phyloP scores from a whole-genome alignment of 2,888 invertebrate species.

The Cantharis nigra region DNA sequence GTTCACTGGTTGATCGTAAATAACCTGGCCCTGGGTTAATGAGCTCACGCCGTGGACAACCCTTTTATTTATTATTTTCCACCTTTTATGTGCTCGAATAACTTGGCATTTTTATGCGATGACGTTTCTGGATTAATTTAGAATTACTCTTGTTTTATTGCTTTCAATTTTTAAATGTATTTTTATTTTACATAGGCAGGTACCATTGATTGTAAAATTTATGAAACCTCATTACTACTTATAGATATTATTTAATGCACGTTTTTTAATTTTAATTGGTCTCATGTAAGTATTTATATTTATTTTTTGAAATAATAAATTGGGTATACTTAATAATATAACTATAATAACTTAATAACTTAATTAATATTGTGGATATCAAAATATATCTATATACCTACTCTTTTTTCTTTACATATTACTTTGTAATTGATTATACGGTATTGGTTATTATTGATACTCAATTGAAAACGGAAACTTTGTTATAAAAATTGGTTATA shows the following conservation, averaged over 20 bases:
- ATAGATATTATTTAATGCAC: neutral
- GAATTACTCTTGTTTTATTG: slow-evolving; percentile 39
- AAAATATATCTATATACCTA: neutral
- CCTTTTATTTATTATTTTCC: slow-evolving; percentile 47
- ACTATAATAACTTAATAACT: neutral
- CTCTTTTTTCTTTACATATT: no score
- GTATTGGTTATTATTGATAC: neutral
- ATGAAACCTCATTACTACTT: neutral
- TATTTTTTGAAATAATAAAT: neutral
- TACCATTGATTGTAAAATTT: neutral
- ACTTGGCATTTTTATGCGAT: slow-evolving; percentile 37
- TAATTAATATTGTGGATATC: neutral
- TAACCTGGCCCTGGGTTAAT: slow-evolving; percentile 46
- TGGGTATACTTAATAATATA: neutral
- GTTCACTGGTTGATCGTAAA: slow-evolving; percentile 41
- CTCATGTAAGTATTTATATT: neutral
- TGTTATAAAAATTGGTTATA: neutral
- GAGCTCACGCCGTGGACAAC: slow-evolving; percentile 48
- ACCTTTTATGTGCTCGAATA: slow-evolving; percentile 38
- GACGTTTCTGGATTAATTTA: slow-evolving; percentile 45
- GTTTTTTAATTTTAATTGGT: neutral
- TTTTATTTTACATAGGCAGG: neutral
- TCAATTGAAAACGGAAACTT: neutral
- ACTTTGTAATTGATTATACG: neutral
- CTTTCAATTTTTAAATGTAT: slow-evolving; percentile 2